Evolutionary conservation across 37 sponge, comb jelly and placozoan genomes (phyloP), one percentile per base, ranked within the genome.

Genomic region (Axinella damicornis): DNA sequence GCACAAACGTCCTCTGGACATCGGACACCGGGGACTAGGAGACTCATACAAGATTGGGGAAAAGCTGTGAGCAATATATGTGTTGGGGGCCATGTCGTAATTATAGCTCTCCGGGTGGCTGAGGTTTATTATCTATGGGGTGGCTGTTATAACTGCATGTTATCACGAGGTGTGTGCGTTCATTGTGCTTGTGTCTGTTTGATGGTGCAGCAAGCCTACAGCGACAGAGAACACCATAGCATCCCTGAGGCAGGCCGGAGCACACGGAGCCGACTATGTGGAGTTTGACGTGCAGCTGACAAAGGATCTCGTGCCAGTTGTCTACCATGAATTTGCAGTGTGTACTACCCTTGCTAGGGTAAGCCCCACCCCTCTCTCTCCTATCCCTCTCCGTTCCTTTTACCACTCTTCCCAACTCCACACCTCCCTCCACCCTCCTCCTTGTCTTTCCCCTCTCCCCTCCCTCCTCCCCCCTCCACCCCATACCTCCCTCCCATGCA

Each of bases 281-380:
- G 88, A 88, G 59, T 81, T 88, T 81, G 88, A 88, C 69, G 82
- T 88, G 39, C 88, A 88, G 60, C 38, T 88, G 68, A 76, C 88
- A 25, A 27, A 35, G 17, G 88, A 88, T 46, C 68, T 66, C 15
- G 52, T 81, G 37, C 88, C 82, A 19, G 76, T 88, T 0, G 82
- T 88, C 67, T 88, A 74, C 71, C 88, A 88, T 39, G 70, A 88
- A 41, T 88, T 88, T 36, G 0, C 32, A 0, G 81, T 88, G 36
- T 37, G 57, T 22, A 75, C 68, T 0, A 65, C 69, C 0, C 53
- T 55, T n/a, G 53, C 76, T n/a, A 82, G 63, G 53, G 76, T 69
- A 36, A 9, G 70, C 34, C 21, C 4, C 35, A 2, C 35, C 31
- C 69, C 58, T 67, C 70, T 35, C 69, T 58, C 69, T 57, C 57